A percentile compares a stretch with the other conserved stretches of the same genome.
Evolutionary conservation across 2,888 invertebrate genomes (phyloP).

Genomic region (Leptinotarsa rubiginosa): DNA sequence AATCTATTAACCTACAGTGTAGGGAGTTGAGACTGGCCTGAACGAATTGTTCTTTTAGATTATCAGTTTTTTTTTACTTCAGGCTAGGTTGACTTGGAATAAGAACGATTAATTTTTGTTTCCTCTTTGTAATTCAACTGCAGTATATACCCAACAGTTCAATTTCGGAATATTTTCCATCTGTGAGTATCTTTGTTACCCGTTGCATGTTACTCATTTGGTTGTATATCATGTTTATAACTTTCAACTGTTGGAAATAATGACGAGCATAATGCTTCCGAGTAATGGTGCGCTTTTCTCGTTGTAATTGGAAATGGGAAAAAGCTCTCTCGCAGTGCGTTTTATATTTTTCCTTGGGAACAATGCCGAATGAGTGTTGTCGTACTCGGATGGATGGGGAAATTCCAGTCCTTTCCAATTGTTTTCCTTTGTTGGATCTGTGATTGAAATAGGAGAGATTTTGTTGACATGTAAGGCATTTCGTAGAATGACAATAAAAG

Average conservation of each 20-base stretch:
- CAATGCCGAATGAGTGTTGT: not conserved
- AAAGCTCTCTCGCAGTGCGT: not conserved
- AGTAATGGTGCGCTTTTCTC: conserved; percentile 2
- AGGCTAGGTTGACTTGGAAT: too few species aligned
- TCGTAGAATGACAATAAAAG: not conserved
- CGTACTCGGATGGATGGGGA: not conserved
- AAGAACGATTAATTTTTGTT: too few species aligned
- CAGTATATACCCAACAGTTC: not conserved
- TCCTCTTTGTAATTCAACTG: too few species aligned
- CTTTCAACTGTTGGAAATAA: not conserved
- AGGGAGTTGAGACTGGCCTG: too few species aligned
- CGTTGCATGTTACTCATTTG: not conserved
- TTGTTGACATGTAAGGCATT: not conserved
- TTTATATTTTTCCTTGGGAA: conserved; percentile 12
- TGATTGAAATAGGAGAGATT: not conserved
- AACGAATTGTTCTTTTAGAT: too few species aligned
- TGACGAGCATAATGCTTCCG: not conserved
- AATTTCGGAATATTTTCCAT: not conserved
- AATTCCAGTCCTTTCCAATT: conserved; percentile 1
- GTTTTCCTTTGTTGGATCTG: not conserved
- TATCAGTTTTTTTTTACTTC: too few species aligned
- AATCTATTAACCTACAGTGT: too few species aligned
- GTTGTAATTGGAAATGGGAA: conserved; percentile 5
- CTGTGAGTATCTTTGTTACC: not conserved
- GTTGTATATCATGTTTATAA: not conserved